These are phyloP conservation scores for Chauna torquata DNA, from an alignment of 2,113 vertebrate genomes.

Conservation along the genomic window DNA sequence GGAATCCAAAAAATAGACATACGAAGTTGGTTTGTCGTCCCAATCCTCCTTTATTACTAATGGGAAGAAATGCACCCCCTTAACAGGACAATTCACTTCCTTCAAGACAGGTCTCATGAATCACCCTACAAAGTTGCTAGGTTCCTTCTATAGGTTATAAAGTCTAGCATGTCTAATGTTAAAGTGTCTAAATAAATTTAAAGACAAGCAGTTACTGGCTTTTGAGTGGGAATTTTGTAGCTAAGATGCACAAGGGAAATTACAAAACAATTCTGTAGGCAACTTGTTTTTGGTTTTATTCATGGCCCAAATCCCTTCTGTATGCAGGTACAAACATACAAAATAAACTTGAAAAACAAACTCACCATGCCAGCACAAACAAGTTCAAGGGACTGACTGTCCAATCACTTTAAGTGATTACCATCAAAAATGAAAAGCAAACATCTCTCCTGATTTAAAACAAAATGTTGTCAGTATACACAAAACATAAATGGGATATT, in stretches of 20 bases:
- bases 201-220: neutral
- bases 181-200: neutral
- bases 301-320: neutral
- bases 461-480: neutral
- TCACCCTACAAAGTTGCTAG: neutral
- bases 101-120: neutral
- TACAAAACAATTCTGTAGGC: neutral
- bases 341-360: neutral
- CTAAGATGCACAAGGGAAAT: neutral
- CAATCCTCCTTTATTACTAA: neutral
- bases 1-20: neutral
- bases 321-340: neutral
- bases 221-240: neutral
- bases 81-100: neutral
- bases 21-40: neutral
- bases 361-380: neutral
- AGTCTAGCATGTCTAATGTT: neutral
- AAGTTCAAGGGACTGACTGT: neutral
- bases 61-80: neutral
- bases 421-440: neutral
- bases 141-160: neutral
- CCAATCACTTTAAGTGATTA: neutral
- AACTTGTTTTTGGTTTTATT: neutral
- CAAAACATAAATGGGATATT: neutral
- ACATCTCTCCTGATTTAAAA: neutral